Percentiles rank a stretch among this genome's conserved stretches.
These are phyloP conservation scores for Apamea epomidion DNA, from an alignment of 2,888 invertebrate species.

Conservation along the genomic window DNA sequence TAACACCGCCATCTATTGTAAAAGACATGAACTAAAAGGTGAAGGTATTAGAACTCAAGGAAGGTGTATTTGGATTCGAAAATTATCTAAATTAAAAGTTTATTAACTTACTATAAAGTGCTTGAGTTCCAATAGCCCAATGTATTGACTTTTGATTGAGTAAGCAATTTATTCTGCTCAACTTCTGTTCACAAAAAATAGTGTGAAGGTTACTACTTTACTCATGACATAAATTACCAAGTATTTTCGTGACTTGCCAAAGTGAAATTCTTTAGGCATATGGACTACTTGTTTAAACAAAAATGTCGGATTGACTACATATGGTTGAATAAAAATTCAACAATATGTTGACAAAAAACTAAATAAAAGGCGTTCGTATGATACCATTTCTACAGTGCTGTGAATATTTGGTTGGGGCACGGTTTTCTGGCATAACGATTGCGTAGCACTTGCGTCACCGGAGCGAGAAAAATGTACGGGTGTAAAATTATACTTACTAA, in stretches of 20 bases:
- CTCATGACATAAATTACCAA: background rate
- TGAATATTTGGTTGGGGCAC: slow-evolving; percentile 68
- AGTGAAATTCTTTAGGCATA: background rate
- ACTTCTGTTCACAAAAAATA: slow-evolving; percentile 5
- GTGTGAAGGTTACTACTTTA: background rate
- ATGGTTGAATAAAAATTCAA: slow-evolving; percentile 41
- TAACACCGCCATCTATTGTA: slow-evolving; percentile 42
- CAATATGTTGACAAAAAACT: slow-evolving; percentile 53
- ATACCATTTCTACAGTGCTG: slow-evolving; percentile 79
- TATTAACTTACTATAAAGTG: background rate
- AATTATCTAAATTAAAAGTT: background rate
- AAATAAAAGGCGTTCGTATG: slow-evolving; percentile 72
- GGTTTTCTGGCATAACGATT: slow-evolving; percentile 16
- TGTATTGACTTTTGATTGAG: slow-evolving; percentile 5
- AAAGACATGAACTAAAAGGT: slow-evolving; percentile 6
- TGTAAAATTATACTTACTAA: background rate
- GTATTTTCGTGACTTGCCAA: slow-evolving; percentile 21
- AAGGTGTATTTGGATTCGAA: background rate
- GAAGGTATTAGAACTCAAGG: background rate
- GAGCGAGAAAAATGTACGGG: background rate
- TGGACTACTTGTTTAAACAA: slow-evolving; percentile 15
- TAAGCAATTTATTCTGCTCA: background rate
- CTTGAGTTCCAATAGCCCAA: background rate
- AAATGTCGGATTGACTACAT: slow-evolving; percentile 50
- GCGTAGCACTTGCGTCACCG: background rate